These are phyloP conservation scores for Phorcus lineatus DNA, from an alignment of 2,888 invertebrate genomes.

Conservation along the genomic window DNA sequence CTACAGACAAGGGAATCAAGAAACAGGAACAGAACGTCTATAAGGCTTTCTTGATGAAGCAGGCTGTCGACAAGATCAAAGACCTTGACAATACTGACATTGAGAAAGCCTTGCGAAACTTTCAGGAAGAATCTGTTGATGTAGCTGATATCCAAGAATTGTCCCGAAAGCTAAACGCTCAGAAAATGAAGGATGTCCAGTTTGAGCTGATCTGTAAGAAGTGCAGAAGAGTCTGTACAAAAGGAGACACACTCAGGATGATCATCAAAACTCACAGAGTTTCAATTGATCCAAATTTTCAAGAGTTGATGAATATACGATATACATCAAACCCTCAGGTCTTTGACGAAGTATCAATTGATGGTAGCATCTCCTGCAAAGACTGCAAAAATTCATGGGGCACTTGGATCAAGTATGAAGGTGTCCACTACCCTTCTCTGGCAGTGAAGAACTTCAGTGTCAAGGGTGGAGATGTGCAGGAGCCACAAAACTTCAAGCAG, in stretches of 20 bases:
- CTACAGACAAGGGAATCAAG: constrained; percentile 32
- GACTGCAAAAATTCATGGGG: constrained; percentile 47
- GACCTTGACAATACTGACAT: constrained; percentile 25
- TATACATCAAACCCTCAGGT: constrained; percentile 7
- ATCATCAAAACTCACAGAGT: constrained; percentile 32
- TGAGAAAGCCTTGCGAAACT: constrained; percentile 16
- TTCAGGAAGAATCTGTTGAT: constrained; percentile 33
- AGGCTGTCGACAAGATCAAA: constrained; percentile 33
- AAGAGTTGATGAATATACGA: constrained; percentile 30
- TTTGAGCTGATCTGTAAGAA: constrained; percentile 19
- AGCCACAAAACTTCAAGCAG: constrained; percentile 30
- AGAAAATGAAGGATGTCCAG: not conserved
- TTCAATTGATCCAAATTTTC: constrained; percentile 24
- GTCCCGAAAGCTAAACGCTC: not conserved
- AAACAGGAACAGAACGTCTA: constrained; percentile 36
- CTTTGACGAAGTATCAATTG: constrained; percentile 36
- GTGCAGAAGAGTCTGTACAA: constrained; percentile 9
- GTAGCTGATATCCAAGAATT: constrained; percentile 33
- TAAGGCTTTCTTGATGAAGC: constrained; percentile 39
- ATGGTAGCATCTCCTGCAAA: constrained; percentile 45
- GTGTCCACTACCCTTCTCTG: constrained; percentile 37
- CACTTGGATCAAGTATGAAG: constrained; percentile 35
- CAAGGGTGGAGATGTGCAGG: constrained; percentile 2
- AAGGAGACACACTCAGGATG: constrained; percentile 5
- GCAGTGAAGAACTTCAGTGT: constrained; percentile 41